Evolutionary conservation across 2,113 vertebrate species (phyloP), one percentile per base, ranked within the genome.

Genomic region (Lagenorhynchus albirostris): DNA sequence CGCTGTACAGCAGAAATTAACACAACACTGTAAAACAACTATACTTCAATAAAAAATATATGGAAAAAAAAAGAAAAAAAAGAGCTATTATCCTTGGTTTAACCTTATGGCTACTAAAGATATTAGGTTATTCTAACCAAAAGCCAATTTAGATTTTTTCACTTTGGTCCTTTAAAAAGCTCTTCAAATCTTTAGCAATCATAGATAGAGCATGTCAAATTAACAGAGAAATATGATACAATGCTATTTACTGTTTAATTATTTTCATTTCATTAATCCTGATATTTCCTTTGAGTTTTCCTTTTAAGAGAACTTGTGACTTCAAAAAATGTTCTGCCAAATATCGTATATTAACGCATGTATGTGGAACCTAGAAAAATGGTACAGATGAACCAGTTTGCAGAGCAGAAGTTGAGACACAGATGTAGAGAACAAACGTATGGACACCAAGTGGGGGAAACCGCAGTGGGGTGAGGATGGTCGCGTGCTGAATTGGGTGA

Each of bases 51-150:
- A 33, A 2, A 12, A 53, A 53, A 53, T 1, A 53, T 17, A 53
- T 53, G 53, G 6, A 77, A 76, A 31, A 76, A 50, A 47, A 41
- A 20, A 31, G 73, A 31, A 76, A 33, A 77, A 77, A 73, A 81
- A 79, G 63, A 70, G 53, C 62, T 79, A 41, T 67, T 95, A 79
- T 63, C 58, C 71, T 68, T 71, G 50, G 33, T 36, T 91, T 62
- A 71, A 41, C 0, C 26, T 53, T 70, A n/a, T 23, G 17, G 23
- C 53, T 41, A n/a, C 41, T 63, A 53, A 60, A 92, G 9, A 91
- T 85, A 95, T 85, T 62, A 79, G 26, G 50, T 85, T 79, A 76
- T 86, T 86, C 31, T 86, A 85, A 86, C 44, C 18, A 95, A 83
- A 81, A 76, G 44, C 26, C 73, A 86, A 53, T 63, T 86, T 62